Evolutionary conservation across 2,797 vertebrate species (phyloP), one percentile per base, ranked within the genome.

Genomic region (Falco cherrug): DNA sequence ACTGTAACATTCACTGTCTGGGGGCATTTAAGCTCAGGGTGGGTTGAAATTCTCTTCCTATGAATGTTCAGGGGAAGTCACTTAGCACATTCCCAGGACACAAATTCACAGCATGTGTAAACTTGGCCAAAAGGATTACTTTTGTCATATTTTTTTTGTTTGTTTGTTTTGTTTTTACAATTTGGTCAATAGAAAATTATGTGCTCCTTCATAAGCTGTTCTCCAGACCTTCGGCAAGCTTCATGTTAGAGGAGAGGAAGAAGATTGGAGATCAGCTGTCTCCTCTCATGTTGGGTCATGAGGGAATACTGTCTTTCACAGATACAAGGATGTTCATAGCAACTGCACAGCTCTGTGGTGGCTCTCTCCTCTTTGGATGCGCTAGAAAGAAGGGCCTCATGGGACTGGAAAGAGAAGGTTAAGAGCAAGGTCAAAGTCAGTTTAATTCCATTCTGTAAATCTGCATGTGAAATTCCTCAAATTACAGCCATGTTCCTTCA

Each of bases 391-490:
- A 67, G 11, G 41, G 35, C 26, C 48, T 73, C 10, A 2, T 73
- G 60, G 64, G 31, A 31, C 45, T 39, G 33, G 68, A 69, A 25
- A 90, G 63, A 67, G 75, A 61, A 77, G 70, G 88, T 77, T 51
- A 74, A 90, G 29, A 80, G 21, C 45, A 68, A 92, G 19, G 68
- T 87, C 54, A 89, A 92, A 92, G 4, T 18, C 29, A 24, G 14
- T 70, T 92, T 84, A 94, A 83, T 83, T 45, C 18, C 60, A 77
- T 25, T 56, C 24, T 54, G 28, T 50, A 80, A 87, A 86, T 54
- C 75, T 94, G 11, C 57, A 14, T 78, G 71, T 78, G 84, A 86
- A 94, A 86, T 93, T 81, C 43, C 33, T 84, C 53, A 31, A 51
- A 74, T 84, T 77, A 69, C 21, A 59, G 6, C 26, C 1, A 1